Base-by-base conservation (phyloP, 2,888 invertebrate genomes). In the Mythimna albipuncta region DNA sequence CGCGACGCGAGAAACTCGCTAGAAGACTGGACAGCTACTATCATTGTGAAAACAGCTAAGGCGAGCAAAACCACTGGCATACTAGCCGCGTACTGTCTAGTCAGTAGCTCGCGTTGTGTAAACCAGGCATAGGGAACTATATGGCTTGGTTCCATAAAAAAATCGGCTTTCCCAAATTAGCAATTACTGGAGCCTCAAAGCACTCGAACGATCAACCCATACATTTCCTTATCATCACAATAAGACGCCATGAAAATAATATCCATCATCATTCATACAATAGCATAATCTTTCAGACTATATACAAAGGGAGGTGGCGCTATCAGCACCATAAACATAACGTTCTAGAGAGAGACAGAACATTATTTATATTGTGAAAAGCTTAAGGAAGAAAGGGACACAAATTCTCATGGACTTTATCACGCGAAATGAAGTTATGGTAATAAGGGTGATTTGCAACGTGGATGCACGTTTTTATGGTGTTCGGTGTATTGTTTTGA, bases 361-460 rank as follows among this genome's bases (percentile, higher is more conserved):
- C 5, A 7, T 11, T 47, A 21, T 7, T 4, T 1, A 6, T 44
- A 62, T 74, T 84, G 41, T 19, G 6, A 75, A 62, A 44, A 6
- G 6, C 11, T 47, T 10, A 61, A 41, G 84, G 61, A 52, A 66
- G 77, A 86, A 77, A 69, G 59, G 72, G 85, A 81, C 66, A 69
- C 52, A 54, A 69, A 47, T 9, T 10, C 7, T 59, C 69, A 69
- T 81, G 62, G 81, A 83, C 80, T 86, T 85, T 87, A 87, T 85
- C 84, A 77, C 79, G 78, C 77, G 77, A 81, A 85, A 85, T 77
- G 67, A 75, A 81, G 79, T 79, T 88, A 86, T 88, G 83, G 83
- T 84, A 88, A 88, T 88, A 84, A 84, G 84, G 77, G 50, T 77
- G 82, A 87, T 87, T 86, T 86, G 82, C 81, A 85, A 82, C 82